Conservation (phyloP, 2,888 invertebrate genomes). For the Drosophila acutilabella region DNA sequence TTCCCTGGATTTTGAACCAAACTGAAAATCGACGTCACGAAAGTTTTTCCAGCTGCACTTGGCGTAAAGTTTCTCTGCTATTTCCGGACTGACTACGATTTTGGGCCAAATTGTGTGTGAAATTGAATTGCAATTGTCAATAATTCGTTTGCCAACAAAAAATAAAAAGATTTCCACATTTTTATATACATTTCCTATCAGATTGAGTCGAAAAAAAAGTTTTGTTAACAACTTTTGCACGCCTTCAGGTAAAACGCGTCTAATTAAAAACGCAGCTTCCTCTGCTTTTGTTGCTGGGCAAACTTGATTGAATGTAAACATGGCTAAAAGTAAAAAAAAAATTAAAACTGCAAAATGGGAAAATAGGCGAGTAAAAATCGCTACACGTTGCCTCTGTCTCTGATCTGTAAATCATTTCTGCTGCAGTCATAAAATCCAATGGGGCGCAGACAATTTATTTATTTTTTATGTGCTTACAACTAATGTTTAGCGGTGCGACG, state of each 20-base stretch:
- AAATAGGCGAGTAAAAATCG: neutral
- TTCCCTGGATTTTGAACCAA: slow-evolving; percentile 57
- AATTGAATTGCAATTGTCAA: slow-evolving; percentile 79
- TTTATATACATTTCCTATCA: slow-evolving; percentile 34
- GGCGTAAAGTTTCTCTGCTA: slow-evolving; percentile 56
- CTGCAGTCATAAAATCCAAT: slow-evolving; percentile 80
- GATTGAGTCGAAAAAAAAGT: slow-evolving; percentile 51
- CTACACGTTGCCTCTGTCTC: slow-evolving; percentile 5
- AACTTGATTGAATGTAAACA: slow-evolving; percentile 59
- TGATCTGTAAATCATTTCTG: slow-evolving; percentile 71
- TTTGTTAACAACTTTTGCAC: slow-evolving; percentile 21
- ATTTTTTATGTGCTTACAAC: slow-evolving; percentile 76
- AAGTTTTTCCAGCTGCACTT: slow-evolving; percentile 60
- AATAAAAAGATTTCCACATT: neutral
- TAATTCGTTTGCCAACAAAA: slow-evolving; percentile 73
- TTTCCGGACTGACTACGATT: slow-evolving; percentile 69
- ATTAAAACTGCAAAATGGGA: slow-evolving; percentile 2
- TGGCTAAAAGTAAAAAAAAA: slow-evolving; percentile 10
- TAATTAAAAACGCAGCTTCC: slow-evolving; percentile 57
- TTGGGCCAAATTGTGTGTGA: slow-evolving; percentile 78
- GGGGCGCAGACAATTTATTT: slow-evolving; percentile 77
- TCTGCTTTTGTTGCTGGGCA: slow-evolving; percentile 13
- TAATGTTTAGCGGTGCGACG: slow-evolving; percentile 50
- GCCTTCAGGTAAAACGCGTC: slow-evolving; percentile 24
- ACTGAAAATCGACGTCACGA: slow-evolving; percentile 46